Conservation (phyloP, 1,140 invertebrate species). For the Cyclargus thomasi region DNA sequence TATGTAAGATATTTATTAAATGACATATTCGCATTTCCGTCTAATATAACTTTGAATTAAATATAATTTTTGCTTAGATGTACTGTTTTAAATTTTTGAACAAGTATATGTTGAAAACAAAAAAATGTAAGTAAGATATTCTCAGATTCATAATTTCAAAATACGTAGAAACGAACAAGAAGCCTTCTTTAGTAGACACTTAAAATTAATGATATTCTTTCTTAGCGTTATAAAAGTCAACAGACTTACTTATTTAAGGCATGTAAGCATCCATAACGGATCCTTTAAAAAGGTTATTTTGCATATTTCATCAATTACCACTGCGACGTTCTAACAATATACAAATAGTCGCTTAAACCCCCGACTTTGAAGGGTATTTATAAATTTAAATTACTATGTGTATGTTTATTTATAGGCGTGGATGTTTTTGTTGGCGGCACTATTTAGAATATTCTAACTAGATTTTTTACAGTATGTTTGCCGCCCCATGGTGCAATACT, state of each 20-base stretch:
- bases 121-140: no score
- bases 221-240: neutral
- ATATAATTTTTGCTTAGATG: neutral
- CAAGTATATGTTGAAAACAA: no score
- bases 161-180: no score
- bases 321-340: conserved; percentile 52
- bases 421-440: conserved; percentile 8
- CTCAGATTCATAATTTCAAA: no score
- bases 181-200: no score
- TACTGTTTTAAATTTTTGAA: no score
- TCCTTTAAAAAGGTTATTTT: conserved; percentile 43
- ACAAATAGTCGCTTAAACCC: conserved; percentile 48
- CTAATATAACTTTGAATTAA: neutral
- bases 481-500: neutral
- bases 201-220: neutral
- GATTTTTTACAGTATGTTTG: neutral
- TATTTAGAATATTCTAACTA: conserved; percentile 9
- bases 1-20: neutral
- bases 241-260: neutral
- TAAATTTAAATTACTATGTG: conserved; percentile 36
- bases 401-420: conserved; percentile 14
- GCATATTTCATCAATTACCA: conserved; percentile 59
- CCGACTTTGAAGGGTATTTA: conserved; percentile 37
- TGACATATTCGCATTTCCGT: neutral
- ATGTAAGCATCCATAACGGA: neutral